These are phyloP conservation scores for Amblyopsis rosae DNA, from an alignment of 2,113 vertebrate species.

Conservation along the genomic window DNA sequence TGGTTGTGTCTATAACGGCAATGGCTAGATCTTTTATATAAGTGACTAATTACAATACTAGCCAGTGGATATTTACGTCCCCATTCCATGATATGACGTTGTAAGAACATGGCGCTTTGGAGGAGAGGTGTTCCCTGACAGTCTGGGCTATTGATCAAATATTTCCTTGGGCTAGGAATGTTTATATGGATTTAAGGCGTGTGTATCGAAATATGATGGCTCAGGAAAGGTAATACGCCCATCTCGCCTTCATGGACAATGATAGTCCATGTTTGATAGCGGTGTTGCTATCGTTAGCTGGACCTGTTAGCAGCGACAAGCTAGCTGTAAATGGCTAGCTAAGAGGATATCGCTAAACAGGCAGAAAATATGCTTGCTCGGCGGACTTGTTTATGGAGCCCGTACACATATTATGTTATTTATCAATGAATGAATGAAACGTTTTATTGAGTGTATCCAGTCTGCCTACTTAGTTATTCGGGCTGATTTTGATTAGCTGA, in stretches of 20 bases:
- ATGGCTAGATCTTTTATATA: background rate
- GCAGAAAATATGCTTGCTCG: constrained; percentile 31
- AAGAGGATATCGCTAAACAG: constrained; percentile 42
- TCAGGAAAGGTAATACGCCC: constrained; percentile 35
- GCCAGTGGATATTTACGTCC: constrained; percentile 45
- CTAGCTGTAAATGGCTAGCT: constrained; percentile 64
- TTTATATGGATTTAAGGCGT: constrained; percentile 8
- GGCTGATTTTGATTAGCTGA: constrained; percentile 46
- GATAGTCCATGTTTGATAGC: constrained; percentile 28
- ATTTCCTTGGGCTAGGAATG: constrained; percentile 2
- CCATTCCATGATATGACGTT: constrained; percentile 52
- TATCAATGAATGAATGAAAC: constrained; percentile 45
- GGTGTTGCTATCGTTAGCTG: constrained; percentile 68
- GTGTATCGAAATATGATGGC: constrained; percentile 37
- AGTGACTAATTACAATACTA: constrained; percentile 42
- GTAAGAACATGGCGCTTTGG: constrained; percentile 77
- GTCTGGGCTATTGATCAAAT: constrained; percentile 45
- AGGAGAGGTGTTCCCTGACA: constrained; percentile 62
- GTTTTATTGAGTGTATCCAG: constrained; percentile 8
- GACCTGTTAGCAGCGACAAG: constrained; percentile 58
- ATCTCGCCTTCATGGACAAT: constrained; percentile 44
- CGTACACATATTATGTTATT: background rate
- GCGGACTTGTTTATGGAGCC: constrained; percentile 18
- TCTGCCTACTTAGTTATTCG: constrained; percentile 25
- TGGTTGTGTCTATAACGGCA: background rate